These are phyloP conservation scores for Anomalospiza imberbis DNA, from an alignment of 2,797 vertebrate species.

Conservation along the genomic window DNA sequence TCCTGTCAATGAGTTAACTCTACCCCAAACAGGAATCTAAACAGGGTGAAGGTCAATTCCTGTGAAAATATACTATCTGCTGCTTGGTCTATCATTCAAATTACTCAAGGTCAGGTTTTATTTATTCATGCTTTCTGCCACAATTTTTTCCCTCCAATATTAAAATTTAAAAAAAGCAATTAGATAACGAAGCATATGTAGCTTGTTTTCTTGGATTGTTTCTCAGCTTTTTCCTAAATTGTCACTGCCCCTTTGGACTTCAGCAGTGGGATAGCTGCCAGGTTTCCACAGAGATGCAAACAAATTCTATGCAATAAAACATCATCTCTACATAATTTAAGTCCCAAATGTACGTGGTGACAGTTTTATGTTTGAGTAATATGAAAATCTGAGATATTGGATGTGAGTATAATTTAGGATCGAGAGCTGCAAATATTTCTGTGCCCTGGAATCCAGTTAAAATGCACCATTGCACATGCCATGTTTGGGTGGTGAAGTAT, in stretches of 20 bases:
- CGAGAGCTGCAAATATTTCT: slow-evolving; percentile 32
- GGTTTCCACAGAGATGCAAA: slow-evolving; percentile 59
- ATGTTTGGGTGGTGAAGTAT: background rate
- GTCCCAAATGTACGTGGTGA: slow-evolving; percentile 22
- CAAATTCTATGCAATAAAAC: slow-evolving; percentile 53
- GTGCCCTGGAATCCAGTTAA: slow-evolving; percentile 44
- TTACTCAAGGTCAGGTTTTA: slow-evolving; percentile 26
- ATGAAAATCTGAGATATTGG: slow-evolving; percentile 37
- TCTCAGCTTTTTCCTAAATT: slow-evolving; percentile 34
- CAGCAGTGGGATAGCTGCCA: background rate
- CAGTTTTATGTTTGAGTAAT: slow-evolving; percentile 62
- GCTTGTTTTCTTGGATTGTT: slow-evolving; percentile 26
- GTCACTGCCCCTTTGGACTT: slow-evolving; percentile 51
- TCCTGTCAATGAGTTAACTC: background rate
- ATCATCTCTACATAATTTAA: slow-evolving; percentile 57
- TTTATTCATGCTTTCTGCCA: slow-evolving; percentile 5
- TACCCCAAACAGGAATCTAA: background rate
- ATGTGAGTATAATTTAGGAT: slow-evolving; percentile 39
- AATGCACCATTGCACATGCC: slow-evolving; percentile 34
- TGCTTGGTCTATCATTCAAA: background rate
- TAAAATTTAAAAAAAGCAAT: background rate
- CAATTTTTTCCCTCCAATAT: background rate
- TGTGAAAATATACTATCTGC: slow-evolving; percentile 25
- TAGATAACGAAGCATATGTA: background rate
- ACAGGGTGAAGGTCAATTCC: slow-evolving; percentile 16